These are phyloP conservation scores for Tupiocoris notatus DNA, from an alignment of 2,888 invertebrate genomes.

Conservation along the genomic window DNA sequence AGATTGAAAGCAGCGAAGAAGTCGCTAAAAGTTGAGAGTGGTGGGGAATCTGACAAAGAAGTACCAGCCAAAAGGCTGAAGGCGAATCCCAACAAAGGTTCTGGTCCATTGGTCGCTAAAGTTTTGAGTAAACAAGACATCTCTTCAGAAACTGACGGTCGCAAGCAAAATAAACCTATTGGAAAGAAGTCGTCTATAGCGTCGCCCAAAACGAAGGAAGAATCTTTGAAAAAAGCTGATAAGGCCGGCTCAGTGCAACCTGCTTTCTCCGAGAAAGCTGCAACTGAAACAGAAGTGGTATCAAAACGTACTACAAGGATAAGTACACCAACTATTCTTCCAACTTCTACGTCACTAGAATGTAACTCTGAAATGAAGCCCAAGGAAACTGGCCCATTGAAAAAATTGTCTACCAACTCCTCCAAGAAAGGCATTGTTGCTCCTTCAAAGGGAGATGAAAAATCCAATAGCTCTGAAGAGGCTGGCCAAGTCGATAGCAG, in stretches of 20 bases:
- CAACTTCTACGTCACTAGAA: background rate
- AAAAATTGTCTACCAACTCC: too few relatives aligned
- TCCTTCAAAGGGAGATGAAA: background rate
- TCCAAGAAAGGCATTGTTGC: background rate
- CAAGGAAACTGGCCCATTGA: background rate
- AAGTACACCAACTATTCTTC: background rate
- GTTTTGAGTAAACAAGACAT: too few relatives aligned
- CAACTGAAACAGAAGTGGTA: background rate
- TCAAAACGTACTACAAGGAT: background rate
- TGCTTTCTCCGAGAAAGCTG: background rate
- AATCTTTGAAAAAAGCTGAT: background rate
- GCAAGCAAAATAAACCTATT: background rate
- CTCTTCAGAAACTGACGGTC: background rate
- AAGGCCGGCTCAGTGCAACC: background rate
- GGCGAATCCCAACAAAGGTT: background rate
- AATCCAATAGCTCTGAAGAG: background rate
- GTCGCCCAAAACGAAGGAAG: background rate
- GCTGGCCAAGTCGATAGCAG: background rate
- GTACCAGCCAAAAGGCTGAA: background rate
- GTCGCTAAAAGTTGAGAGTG: background rate
- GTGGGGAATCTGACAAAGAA: slow-evolving; percentile 3
- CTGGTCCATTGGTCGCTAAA: too few relatives aligned
- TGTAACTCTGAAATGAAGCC: background rate
- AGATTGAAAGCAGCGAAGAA: background rate
- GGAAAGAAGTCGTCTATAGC: background rate